Conservation (phyloP, 2,113 vertebrate species). For the Nothocercus nigrocapillus region DNA sequence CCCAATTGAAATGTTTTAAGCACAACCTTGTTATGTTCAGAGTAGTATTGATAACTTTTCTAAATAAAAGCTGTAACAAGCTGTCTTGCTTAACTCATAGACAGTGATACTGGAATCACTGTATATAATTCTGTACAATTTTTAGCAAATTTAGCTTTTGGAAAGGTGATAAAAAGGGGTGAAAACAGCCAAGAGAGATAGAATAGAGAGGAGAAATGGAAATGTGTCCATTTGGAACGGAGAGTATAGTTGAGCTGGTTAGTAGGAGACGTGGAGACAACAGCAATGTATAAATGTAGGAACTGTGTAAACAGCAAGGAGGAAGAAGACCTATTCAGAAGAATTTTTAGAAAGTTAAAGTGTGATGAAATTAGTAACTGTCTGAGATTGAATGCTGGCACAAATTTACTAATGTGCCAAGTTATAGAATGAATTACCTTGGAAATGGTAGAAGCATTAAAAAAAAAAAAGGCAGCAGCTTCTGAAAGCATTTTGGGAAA, state of each 20-base stretch:
- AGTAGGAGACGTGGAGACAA: not conserved
- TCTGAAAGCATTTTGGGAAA: constrained; percentile 17
- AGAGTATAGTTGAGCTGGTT: not conserved
- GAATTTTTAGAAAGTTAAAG: not conserved
- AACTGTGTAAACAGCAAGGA: not conserved
- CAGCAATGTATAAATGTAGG: not conserved
- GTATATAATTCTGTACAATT: not conserved
- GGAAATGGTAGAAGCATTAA: not conserved
- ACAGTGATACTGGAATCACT: not conserved
- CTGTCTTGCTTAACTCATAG: not conserved
- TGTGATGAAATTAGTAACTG: not conserved
- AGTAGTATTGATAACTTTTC: not conserved
- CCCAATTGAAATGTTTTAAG: not conserved
- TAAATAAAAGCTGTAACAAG: not conserved
- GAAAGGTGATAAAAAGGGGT: not conserved
- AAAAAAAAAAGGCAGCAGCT: not conserved
- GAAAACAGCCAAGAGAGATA: not conserved
- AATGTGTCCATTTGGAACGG: not conserved
- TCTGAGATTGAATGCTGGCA: not conserved
- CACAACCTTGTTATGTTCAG: not conserved
- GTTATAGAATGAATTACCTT: not conserved
- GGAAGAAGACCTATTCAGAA: not conserved
- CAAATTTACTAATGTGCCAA: not conserved
- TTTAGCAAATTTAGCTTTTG: not conserved
- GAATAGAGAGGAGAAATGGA: not conserved